Conservation (phyloP, 2,113 vertebrate genomes). For the Proteles cristata region DNA sequence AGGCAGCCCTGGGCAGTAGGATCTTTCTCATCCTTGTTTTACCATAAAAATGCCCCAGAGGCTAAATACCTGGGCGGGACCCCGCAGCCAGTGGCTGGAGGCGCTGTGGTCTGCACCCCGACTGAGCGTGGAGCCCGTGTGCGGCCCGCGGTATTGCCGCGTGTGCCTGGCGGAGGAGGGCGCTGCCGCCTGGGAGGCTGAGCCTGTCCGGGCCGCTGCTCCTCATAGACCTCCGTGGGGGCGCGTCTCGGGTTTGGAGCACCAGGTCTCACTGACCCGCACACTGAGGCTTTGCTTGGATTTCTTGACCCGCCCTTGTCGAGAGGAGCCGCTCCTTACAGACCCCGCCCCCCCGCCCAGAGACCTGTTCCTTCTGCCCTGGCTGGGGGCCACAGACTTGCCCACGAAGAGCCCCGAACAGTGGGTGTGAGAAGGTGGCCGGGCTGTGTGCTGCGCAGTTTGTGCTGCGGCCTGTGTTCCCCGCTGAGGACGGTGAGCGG, state of each 20-base stretch:
- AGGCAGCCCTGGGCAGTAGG: rapidly evolving
- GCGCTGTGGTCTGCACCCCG: background rate
- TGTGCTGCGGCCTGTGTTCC: background rate
- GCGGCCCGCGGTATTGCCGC: rapidly evolving
- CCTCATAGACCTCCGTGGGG: background rate
- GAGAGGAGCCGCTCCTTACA: background rate
- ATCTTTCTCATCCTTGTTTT: background rate
- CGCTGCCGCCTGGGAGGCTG: too few relatives aligned
- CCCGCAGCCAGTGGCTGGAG: rapidly evolving
- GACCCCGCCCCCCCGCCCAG: background rate
- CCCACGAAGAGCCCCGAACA: background rate
- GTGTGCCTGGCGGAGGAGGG: background rate
- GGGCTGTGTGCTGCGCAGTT: background rate
- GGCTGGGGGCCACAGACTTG: too few relatives aligned
- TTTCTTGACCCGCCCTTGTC: background rate
- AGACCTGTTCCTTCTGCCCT: background rate
- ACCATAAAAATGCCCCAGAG: background rate
- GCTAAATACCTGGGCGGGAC: background rate
- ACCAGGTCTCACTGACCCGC: background rate
- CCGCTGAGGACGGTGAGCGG: background rate
- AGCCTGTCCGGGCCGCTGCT: rapidly evolving
- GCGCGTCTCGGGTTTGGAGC: background rate
- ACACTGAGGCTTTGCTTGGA: background rate
- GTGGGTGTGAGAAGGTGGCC: background rate
- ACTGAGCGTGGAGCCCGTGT: rapidly evolving